Base-by-base conservation (phyloP, 1,140 invertebrate species). In the Brachionus paranguensis region DNA sequence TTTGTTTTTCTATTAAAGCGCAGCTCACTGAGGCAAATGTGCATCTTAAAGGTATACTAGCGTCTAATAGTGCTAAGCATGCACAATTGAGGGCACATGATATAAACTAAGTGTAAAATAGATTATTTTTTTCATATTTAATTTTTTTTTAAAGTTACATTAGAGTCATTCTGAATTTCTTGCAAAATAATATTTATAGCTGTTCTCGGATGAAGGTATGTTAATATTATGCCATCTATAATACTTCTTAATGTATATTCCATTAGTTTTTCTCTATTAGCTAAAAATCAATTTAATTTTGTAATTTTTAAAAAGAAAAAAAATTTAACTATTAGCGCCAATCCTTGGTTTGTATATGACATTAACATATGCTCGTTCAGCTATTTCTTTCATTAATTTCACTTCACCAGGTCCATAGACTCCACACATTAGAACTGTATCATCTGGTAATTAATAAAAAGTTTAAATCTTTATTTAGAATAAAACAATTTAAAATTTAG, bases 391-490 rank as follows among this genome's bases (percentile, higher is more conserved):
- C 68, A 92, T 91, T 70, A 92, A 89, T 88, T 93, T 94, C 4
- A 93, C 92, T 89, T 96, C 95, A 10, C 93, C 88, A 0, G 95
- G 95, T 0, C 95, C 95, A 91, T 95, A 94, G 24, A 95, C 91
- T 84, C 93, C 93, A 53, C 78, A 81, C 1, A 81, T 11, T 24
- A 64, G 78, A 64, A 68, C n/a, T 37, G 78, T 81, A 5, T 81
- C 64, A 27, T 60, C 78, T 81, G n/a, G 6, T 37, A 37, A 7
- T 27, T 0, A 33, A 33, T 41, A 17, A 60, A 79, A 53, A 55
- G 4, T n/a, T 17, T 37, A 12, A 50, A 78, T 78, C 7, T 50
- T 29, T 14, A 50, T n/a, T 29, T 17, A 29, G 0, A 29, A 29
- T 29, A 29, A 2, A 29, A 29, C 2, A 29, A 29, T 29, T 29